Evolutionary conservation across 2,888 invertebrate genomes (phyloP).

Genomic region (Tromatobia lineatoria): DNA sequence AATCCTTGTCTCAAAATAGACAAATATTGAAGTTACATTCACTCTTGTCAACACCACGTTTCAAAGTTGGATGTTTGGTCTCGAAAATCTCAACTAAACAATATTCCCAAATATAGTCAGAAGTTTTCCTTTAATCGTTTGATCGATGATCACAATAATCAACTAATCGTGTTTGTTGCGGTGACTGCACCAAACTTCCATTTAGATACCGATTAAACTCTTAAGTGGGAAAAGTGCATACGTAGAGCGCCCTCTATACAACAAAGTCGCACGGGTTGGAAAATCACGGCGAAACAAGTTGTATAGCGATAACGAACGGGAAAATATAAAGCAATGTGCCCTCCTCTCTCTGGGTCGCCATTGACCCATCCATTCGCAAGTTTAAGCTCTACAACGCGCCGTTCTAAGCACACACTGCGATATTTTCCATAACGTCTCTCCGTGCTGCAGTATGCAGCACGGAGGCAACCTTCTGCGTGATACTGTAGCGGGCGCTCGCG

Average conservation of each 20-base stretch:
- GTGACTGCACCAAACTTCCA: background rate
- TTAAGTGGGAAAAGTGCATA: background rate
- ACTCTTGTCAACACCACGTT: background rate
- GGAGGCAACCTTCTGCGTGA: constrained; percentile 1
- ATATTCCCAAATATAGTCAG: background rate
- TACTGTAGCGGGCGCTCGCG: constrained; percentile 11
- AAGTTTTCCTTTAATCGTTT: background rate
- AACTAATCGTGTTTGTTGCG: background rate
- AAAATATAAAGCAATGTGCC: background rate
- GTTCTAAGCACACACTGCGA: background rate
- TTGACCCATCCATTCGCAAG: background rate
- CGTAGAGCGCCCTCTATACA: background rate
- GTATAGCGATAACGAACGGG: constrained; percentile 42
- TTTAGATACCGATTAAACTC: background rate
- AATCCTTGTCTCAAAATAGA: background rate
- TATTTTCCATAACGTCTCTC: constrained; percentile 11
- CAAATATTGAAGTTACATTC: background rate
- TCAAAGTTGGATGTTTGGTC: background rate
- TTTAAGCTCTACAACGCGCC: background rate
- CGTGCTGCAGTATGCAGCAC: background rate
- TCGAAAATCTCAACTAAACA: background rate
- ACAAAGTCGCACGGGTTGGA: background rate
- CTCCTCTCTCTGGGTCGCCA: background rate
- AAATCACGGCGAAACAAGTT: constrained; percentile 46
- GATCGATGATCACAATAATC: background rate